Conservation (phyloP, 2,888 invertebrate species). For the Mesodorylaimus sp. region DNA sequence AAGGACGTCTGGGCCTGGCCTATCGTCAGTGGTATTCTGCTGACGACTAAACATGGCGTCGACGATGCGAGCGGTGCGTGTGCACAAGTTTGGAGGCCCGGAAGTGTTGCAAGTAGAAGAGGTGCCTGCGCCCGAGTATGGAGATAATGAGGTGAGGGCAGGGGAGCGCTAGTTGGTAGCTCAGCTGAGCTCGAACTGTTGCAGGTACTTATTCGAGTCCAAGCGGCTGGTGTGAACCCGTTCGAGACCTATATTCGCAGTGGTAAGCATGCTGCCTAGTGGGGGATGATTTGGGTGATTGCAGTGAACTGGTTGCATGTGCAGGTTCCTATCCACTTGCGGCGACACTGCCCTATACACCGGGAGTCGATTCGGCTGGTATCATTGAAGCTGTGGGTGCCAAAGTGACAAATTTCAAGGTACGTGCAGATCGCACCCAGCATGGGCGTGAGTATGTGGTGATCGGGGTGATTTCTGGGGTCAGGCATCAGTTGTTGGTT, state of each 20-base stretch:
- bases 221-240: constrained; percentile 40
- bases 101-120: constrained; percentile 33
- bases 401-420: constrained; percentile 34
- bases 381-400: constrained; percentile 35
- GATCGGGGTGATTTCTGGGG: not conserved
- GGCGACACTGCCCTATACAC: constrained; percentile 38
- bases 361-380: constrained; percentile 41
- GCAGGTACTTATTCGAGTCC: constrained; percentile 38
- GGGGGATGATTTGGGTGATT: too few relatives aligned
- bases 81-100: constrained; percentile 35
- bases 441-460: constrained; percentile 3
- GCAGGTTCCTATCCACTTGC: too few relatives aligned
- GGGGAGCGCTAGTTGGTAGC: too few relatives aligned
- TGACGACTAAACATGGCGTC: too few relatives aligned
- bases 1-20: too few relatives aligned
- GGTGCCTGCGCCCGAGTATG: constrained; percentile 23
- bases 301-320: too few relatives aligned
- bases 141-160: constrained; percentile 22
- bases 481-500: too few relatives aligned
- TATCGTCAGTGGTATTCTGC: not conserved
- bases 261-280: constrained; percentile 32
- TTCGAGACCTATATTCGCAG: constrained; percentile 41
- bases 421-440: too few relatives aligned
- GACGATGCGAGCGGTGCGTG: constrained; percentile 30
- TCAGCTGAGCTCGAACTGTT: too few relatives aligned